Conservation (phyloP, 2,113 vertebrate genomes). For the Eulemur rufifrons region DNA sequence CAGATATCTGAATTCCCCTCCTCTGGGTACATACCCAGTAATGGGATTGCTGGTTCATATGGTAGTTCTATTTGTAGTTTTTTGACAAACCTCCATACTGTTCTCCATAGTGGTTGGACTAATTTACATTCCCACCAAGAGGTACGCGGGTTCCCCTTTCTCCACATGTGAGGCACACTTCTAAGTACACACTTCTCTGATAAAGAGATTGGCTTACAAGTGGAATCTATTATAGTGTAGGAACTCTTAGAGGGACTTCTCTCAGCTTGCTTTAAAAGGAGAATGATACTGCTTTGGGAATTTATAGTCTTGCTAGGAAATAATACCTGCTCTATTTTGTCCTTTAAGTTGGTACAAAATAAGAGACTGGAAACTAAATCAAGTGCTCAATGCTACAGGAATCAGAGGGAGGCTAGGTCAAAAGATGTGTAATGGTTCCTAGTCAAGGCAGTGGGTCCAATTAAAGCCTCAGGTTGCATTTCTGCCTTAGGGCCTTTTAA, state of each 20-base stretch:
- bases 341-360: neutral
- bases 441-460: neutral
- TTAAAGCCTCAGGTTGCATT: neutral
- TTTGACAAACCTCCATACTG: too few relatives aligned
- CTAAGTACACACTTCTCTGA: neutral
- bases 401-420: neutral
- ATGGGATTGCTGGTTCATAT: too few relatives aligned
- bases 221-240: neutral
- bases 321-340: neutral
- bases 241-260: neutral
- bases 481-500: neutral
- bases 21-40: too few relatives aligned
- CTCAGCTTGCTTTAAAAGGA: neutral
- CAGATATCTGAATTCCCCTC: too few relatives aligned
- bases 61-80: too few relatives aligned
- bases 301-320: neutral
- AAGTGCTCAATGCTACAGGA: neutral
- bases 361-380: neutral
- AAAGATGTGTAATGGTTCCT: neutral
- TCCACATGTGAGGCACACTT: neutral
- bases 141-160: too few relatives aligned
- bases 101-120: too few relatives aligned
- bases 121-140: too few relatives aligned
- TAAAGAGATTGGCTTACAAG: neutral
- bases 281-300: neutral